These are phyloP conservation scores for Drosophila maculinotata DNA, from an alignment of 2,888 invertebrate species.

Conservation along the genomic window DNA sequence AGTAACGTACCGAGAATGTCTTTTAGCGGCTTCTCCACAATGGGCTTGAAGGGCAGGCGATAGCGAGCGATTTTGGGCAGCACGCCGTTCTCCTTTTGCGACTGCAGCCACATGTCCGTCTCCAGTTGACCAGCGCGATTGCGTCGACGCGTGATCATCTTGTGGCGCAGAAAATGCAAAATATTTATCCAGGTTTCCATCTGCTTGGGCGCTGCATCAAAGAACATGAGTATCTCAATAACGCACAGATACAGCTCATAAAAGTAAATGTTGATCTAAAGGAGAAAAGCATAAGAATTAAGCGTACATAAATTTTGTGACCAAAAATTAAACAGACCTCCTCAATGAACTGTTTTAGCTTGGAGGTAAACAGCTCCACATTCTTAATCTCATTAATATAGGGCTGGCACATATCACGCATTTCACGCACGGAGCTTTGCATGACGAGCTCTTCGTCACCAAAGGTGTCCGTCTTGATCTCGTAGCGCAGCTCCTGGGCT, in stretches of 20 bases:
- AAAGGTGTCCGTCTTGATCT: constrained; percentile 81
- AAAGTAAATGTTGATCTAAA: constrained; percentile 84
- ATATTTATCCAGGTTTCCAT: constrained; percentile 84
- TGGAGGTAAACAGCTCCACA: constrained; percentile 76
- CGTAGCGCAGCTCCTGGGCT: constrained; percentile 82
- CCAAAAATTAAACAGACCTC: constrained; percentile 63
- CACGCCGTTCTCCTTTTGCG: constrained; percentile 81
- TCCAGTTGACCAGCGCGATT: constrained; percentile 83
- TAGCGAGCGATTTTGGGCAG: constrained; percentile 85
- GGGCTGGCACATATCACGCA: constrained; percentile 80
- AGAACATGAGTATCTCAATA: constrained; percentile 83
- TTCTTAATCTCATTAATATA: constrained; percentile 84
- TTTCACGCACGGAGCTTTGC: constrained; percentile 76
- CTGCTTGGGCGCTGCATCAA: constrained; percentile 80
- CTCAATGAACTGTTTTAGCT: constrained; percentile 79
- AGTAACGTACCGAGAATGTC: constrained; percentile 75
- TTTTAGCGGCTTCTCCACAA: constrained; percentile 82
- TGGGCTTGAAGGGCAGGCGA: constrained; percentile 84
- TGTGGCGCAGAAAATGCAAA: constrained; percentile 83
- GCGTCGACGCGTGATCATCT: constrained; percentile 82
- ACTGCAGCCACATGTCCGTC: constrained; percentile 84
- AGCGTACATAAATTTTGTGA: neutral
- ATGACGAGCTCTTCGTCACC: constrained; percentile 83
- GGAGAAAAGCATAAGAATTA: neutral
- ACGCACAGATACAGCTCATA: constrained; percentile 85